Percentiles rank a stretch among this genome's conserved stretches.
These are phyloP conservation scores for Phrynocephalus vlangalii DNA, from an alignment of 2,797 vertebrate genomes.

Conservation along the genomic window DNA sequence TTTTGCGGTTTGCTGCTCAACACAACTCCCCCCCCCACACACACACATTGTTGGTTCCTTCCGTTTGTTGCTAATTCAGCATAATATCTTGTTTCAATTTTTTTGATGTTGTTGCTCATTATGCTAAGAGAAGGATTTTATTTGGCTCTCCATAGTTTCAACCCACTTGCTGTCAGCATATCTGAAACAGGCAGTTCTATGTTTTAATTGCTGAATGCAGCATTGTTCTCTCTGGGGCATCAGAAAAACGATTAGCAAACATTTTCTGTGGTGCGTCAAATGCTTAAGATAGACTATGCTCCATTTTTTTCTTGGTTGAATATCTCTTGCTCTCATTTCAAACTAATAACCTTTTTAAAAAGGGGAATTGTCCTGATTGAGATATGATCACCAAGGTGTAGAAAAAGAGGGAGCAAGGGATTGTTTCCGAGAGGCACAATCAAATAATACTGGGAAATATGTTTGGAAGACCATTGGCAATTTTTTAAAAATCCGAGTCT, in stretches of 20 bases:
- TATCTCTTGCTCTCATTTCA: background rate
- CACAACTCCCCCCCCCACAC: background rate
- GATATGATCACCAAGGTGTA: background rate
- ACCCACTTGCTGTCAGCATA: background rate
- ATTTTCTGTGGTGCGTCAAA: background rate
- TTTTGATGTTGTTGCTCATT: background rate
- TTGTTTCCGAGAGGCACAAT: background rate
- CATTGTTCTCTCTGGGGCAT: conserved; percentile 1
- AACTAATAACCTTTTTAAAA: background rate
- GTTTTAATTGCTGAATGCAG: conserved; percentile 21
- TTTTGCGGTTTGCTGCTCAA: background rate
- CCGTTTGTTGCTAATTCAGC: background rate
- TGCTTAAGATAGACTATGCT: conserved; percentile 3
- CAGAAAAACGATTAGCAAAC: conserved; percentile 6
- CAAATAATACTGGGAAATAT: background rate
- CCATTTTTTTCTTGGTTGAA: background rate
- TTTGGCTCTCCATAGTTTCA: background rate
- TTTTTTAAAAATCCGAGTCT: background rate
- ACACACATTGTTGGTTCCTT: too few relatives aligned
- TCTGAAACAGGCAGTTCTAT: conserved; percentile 5
- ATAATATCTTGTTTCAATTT: background rate
- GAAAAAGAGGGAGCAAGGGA: background rate
- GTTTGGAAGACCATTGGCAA: background rate
- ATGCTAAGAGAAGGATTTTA: conserved; percentile 7
- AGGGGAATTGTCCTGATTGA: background rate